Conservation (phyloP, 2,888 invertebrate genomes). For the Xestia ashworthii region DNA sequence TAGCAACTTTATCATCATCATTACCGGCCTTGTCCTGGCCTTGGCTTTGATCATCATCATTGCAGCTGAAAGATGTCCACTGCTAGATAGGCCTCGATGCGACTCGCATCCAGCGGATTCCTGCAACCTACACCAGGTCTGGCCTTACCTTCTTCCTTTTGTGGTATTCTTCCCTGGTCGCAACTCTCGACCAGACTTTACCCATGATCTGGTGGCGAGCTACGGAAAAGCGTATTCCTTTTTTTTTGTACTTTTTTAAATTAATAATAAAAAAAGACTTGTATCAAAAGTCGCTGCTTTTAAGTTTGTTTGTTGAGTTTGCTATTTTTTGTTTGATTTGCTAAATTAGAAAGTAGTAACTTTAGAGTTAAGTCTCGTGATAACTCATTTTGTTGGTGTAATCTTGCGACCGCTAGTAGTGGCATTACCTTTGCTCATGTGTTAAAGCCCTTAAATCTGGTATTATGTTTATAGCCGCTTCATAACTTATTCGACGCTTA, state of each 20-base stretch:
- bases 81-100: no score
- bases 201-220: background rate
- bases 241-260: no score
- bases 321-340: background rate
- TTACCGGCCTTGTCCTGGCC: no score
- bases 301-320: background rate
- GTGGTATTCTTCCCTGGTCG: no score
- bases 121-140: no score
- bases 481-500: constrained; percentile 62
- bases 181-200: background rate
- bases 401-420: background rate
- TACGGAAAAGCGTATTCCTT: background rate
- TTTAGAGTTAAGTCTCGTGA: no score
- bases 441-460: constrained; percentile 9
- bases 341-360: background rate
- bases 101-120: no score
- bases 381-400: no score
- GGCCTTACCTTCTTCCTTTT: no score
- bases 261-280: background rate
- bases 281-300: background rate
- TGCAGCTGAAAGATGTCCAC: no score
- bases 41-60: no score
- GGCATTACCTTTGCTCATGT: background rate
- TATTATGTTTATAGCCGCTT: constrained; percentile 60
- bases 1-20: no score